Percentiles rank a stretch among this genome's conserved stretches.
Conservation (phyloP, 2,888 invertebrate species). For the Neoscelio sp. region DNA sequence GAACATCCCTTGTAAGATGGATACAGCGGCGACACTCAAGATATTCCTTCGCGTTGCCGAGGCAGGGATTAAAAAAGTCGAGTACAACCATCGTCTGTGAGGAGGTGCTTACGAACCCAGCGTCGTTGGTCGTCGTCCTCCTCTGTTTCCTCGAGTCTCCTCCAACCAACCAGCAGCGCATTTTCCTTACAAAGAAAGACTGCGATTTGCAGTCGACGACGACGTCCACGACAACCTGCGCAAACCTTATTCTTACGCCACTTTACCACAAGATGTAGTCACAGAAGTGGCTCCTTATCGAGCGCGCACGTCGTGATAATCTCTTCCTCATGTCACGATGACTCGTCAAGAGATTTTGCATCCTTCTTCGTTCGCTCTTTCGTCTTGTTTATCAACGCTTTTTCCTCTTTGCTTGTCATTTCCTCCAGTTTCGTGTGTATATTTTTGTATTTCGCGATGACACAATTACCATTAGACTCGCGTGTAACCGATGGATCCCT, state of each 20-base stretch:
- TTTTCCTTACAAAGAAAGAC: constrained; percentile 72
- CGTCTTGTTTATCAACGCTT: constrained; percentile 65
- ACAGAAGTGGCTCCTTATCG: constrained; percentile 72
- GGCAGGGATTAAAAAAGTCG: constrained; percentile 75
- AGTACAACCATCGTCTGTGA: constrained; percentile 80
- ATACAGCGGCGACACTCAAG: constrained; percentile 77
- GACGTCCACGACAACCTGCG: constrained; percentile 73
- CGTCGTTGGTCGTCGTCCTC: constrained; percentile 72
- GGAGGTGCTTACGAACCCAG: constrained; percentile 78
- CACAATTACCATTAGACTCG: too few relatives aligned
- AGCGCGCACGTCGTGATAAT: constrained; percentile 71
- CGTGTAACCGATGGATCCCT: too few relatives aligned
- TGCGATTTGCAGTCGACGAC: constrained; percentile 68
- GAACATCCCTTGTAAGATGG: constrained; percentile 77
- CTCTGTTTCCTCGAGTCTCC: constrained; percentile 70
- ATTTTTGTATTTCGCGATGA: too few relatives aligned
- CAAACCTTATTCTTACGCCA: constrained; percentile 83
- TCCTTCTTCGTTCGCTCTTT: constrained; percentile 70
- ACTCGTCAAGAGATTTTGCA: constrained; percentile 61
- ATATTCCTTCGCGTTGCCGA: constrained; percentile 76
- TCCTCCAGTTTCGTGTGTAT: constrained; percentile 25
- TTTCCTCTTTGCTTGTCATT: constrained; percentile 54
- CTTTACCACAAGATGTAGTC: constrained; percentile 80
- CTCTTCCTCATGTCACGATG: constrained; percentile 67
- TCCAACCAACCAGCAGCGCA: constrained; percentile 63